These are phyloP conservation scores for Heliconius erato DNA, from an alignment of 2,888 invertebrate species.

Conservation along the genomic window DNA sequence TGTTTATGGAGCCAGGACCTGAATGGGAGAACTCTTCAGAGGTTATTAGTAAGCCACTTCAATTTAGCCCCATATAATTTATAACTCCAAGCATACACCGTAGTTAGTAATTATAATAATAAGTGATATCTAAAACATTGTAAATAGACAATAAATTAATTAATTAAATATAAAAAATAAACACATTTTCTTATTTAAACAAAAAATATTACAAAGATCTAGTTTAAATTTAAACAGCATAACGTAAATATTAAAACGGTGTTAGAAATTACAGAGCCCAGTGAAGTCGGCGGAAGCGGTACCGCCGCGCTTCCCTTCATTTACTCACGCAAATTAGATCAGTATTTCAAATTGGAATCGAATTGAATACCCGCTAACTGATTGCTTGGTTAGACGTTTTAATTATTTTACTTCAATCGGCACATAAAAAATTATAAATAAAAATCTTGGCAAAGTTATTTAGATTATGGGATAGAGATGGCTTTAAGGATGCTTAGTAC, in stretches of 20 bases:
- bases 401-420: background rate
- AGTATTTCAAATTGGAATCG: constrained; percentile 62
- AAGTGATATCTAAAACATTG: too few species aligned
- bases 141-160: too few species aligned
- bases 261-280: constrained; percentile 28
- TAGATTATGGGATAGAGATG: too few species aligned
- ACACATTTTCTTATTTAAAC: background rate
- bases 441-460: background rate
- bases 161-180: too few species aligned
- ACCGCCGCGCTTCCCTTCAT: constrained; percentile 66
- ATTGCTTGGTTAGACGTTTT: constrained; percentile 35
- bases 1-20: too few species aligned
- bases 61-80: too few species aligned
- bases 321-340: constrained; percentile 71
- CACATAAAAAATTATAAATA: background rate
- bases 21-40: too few species aligned
- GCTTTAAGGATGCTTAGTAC: too few species aligned
- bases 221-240: background rate
- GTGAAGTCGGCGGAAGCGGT: constrained; percentile 73
- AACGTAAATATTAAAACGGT: constrained; percentile 32
- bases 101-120: too few species aligned
- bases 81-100: too few species aligned
- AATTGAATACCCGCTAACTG: constrained; percentile 54
- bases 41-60: too few species aligned
- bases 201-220: background rate